Evolutionary conservation across 2,888 invertebrate genomes (phyloP), one percentile per base, ranked within the genome.

Genomic region (Leptarthrus brevirostris): DNA sequence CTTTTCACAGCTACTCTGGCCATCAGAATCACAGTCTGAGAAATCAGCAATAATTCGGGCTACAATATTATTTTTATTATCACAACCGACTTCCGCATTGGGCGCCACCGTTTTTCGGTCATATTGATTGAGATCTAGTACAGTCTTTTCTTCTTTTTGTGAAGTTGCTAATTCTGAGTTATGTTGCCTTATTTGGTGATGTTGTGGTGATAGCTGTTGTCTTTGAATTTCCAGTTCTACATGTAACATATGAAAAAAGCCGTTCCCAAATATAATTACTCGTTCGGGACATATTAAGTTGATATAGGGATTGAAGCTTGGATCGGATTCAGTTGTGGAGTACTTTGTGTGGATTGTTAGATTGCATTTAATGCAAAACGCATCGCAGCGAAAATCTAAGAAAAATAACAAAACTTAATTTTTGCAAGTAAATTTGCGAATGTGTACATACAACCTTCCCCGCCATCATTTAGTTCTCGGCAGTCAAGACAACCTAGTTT

Each of bases 271-370:
- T 69, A 95, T 89, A 56, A 95, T 90, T 74, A 94, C 92, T 79
- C 92, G 90, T 79, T 91, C 90, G 66, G 90, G 89, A 80, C 91
- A 91, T 6, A 90, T 90, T 56, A 91, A 85, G 80, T 91, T 91
- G 2, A 91, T 89, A 6, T 89, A 88, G 0, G 91, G 91, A 79
- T 90, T 90, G 80, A 93, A 93, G 83, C 89, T 88, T 24, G 94
- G 95, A 79, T 92, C 93, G 64, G 95, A 94, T 53, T 93, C 91
- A n/a, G 94, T 93, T 79, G 95, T 91, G 81, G 94, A 94, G 83
- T 96, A 95, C 82, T 93, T 94, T 78, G 95, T 95, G 85, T 97
- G 96, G 77, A 97, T 90, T 56, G 96, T 95, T 79, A 96, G 91
- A 81, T 96, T 95, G 83, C 97, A 97, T 81, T 92, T 91, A 74